phyloP scores from a whole-genome alignment of 2,113 vertebrate genomes.

The Emydura subglobosa region DNA sequence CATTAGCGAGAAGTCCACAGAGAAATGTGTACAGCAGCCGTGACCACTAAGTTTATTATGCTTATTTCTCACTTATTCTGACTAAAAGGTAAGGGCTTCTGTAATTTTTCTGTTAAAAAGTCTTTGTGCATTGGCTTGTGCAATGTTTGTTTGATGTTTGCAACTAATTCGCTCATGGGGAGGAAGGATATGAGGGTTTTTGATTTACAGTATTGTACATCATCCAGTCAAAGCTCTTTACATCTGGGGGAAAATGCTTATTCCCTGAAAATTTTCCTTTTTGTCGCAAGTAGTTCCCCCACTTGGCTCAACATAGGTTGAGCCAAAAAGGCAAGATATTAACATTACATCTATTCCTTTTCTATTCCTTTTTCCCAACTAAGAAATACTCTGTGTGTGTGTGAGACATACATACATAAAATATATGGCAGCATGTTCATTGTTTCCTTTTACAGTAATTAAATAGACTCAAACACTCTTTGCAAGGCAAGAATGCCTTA shows the following conservation, averaged over 20 bases:
- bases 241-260: background rate
- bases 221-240: slow-evolving; percentile 48
- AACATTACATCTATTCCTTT: background rate
- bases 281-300: background rate
- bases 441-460: slow-evolving; percentile 52
- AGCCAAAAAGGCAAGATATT: slow-evolving; percentile 26
- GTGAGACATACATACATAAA: background rate
- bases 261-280: slow-evolving; percentile 16
- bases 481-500: slow-evolving; percentile 68
- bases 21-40: slow-evolving; percentile 69
- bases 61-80: slow-evolving; percentile 72
- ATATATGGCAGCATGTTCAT: slow-evolving; percentile 28
- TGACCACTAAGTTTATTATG: slow-evolving; percentile 75
- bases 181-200: slow-evolving; percentile 52
- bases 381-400: background rate
- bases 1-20: slow-evolving; percentile 67
- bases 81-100: slow-evolving; percentile 80
- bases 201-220: slow-evolving; percentile 50
- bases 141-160: slow-evolving; percentile 61
- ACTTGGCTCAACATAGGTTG: background rate
- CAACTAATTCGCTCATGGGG: slow-evolving; percentile 65
- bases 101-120: slow-evolving; percentile 45
- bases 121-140: slow-evolving; percentile 74
- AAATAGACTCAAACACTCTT: slow-evolving; percentile 35
- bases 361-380: background rate